These are phyloP conservation scores for Hydra vulgaris DNA, from an alignment of 30 jellyfish, hydroid and myxozoan species.

Conservation along the genomic window DNA sequence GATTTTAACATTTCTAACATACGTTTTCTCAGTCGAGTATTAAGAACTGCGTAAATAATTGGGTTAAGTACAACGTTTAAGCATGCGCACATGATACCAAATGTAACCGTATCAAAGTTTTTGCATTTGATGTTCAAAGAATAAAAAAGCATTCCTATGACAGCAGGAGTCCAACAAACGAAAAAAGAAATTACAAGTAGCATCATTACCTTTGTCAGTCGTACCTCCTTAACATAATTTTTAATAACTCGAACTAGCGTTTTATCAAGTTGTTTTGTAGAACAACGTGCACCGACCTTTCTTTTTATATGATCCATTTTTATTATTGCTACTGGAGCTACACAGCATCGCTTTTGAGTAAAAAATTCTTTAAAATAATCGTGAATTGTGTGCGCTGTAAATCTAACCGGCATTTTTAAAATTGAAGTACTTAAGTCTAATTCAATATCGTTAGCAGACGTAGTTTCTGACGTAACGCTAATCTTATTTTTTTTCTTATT, in stretches of 20 bases:
- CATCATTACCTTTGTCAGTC: constrained; percentile 64
- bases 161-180: constrained; percentile 92
- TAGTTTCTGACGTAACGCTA: background rate
- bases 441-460: background rate
- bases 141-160: constrained; percentile 46
- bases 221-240: constrained; percentile 46
- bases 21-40: background rate
- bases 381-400: background rate
- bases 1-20: background rate
- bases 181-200: constrained; percentile 69
- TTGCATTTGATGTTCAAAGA: constrained; percentile 53
- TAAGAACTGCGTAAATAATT: constrained; percentile 85
- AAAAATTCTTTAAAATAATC: background rate
- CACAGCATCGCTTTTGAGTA: background rate
- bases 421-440: background rate
- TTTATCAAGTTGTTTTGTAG: background rate
- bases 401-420: background rate
- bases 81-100: constrained; percentile 73
- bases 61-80: constrained; percentile 85
- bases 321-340: background rate
- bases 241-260: background rate
- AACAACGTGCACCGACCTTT: background rate
- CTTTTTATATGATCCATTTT: background rate
- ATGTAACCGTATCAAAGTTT: constrained; percentile 40
- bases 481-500: constrained; percentile 24